Base-by-base conservation (phyloP, 1,140 invertebrate genomes). In the Linepithema humile region DNA sequence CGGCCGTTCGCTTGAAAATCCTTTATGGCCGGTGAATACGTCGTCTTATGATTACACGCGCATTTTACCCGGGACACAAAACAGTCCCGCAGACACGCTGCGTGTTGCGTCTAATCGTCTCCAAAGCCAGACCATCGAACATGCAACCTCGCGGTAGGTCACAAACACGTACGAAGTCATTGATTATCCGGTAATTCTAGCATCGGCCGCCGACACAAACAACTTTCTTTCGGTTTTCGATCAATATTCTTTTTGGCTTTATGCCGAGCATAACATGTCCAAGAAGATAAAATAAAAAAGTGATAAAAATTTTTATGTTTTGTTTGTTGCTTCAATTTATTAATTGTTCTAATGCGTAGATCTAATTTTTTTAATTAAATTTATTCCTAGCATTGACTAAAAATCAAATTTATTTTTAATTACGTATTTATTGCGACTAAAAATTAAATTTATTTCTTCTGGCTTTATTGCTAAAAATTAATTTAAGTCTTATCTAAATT, bases 41-140 rank as follows among this genome's bases (percentile, higher is more conserved):
- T 53, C 48, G 15, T 43, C 65, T 69, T 55, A 55, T 80, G 48
- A 80, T 80, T 70, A 80, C 48, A 80, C 35, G 43, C 15, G 45
- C 64, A 6, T 32, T 80, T 43, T 26, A 80, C 17, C 38, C 48
- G 20, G 64, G 35, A 80, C 48, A 70, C 64, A 70, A 80, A 80
- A 80, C 75, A 70, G 48, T 40, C 35, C 43, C 20, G 74, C 74
- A 77, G 60, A 40, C 59, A 26, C 74, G 15, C 29, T 29, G 9
- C 26, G 23, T 20, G 23, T 69, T 29, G 32, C 10, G 48, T 32
- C 75, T 80, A 69, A 78, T 78, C 75, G 15, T 80, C 23, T 12
- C 38, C n/a, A 48, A 48, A 15, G 29, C n/a, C 9, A 10, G n/a
- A n/a, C n/a, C n/a, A n/a, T n/a, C 15, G 12, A 20, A n/a, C 35